Percentiles rank a stretch among this genome's conserved stretches.
Conservation (phyloP, 2,888 invertebrate genomes). For the Stenoptilia bipunctidactyla region DNA sequence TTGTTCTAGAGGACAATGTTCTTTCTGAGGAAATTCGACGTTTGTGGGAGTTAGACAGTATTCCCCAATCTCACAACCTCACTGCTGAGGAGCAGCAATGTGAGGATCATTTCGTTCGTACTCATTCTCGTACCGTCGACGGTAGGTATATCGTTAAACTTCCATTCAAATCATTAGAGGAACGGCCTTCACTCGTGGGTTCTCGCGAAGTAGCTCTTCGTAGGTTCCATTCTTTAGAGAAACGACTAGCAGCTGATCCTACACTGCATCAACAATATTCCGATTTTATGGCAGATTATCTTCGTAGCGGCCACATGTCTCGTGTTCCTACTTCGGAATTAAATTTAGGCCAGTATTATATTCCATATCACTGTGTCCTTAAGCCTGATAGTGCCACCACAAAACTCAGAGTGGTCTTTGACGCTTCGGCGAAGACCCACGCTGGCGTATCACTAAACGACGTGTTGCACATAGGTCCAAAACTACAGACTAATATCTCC, state of each 20-base stretch:
- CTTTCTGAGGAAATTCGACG: neutral
- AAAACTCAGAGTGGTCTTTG: constrained; percentile 11
- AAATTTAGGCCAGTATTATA: constrained; percentile 6
- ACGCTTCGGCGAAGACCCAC: constrained; percentile 8
- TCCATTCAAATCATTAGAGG: constrained; percentile 5
- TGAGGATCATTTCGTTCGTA: constrained; percentile 6
- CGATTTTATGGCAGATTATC: constrained; percentile 11
- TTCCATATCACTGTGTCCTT: constrained; percentile 10
- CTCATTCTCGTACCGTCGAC: constrained; percentile 1
- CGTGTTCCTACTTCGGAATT: constrained; percentile 1
- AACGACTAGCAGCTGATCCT: constrained; percentile 5
- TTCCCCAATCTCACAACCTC: neutral
- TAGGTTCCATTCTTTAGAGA: constrained; percentile 10
- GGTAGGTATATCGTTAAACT: constrained; percentile 8
- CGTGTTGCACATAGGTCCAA: constrained; percentile 7
- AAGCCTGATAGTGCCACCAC: constrained; percentile 9
- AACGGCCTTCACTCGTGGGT: neutral
- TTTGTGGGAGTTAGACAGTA: neutral
- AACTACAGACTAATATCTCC: constrained; percentile 9
- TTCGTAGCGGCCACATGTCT: constrained; percentile 8
- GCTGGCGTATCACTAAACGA: constrained; percentile 6
- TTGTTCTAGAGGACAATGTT: too few species aligned
- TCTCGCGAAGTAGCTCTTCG: constrained; percentile 10
- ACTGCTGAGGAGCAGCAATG: constrained; percentile 1
- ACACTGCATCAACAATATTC: constrained; percentile 8